phyloP scores from a whole-genome alignment of 2,113 vertebrate genomes.

The Entomyzon cyanotis region DNA sequence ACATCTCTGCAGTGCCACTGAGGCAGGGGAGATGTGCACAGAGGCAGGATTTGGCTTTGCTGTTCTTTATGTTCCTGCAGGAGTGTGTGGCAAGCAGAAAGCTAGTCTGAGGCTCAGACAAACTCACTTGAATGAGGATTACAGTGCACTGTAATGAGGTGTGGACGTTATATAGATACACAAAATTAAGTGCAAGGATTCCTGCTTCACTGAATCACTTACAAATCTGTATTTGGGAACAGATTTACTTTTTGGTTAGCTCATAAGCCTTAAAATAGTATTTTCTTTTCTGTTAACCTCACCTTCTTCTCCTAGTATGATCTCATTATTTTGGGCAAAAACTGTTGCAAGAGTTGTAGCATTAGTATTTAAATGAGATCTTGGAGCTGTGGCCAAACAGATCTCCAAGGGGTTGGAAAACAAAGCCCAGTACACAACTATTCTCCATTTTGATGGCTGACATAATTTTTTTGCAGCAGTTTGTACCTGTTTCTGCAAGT shows the following conservation, averaged over 20 bases:
- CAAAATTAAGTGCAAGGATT: not conserved
- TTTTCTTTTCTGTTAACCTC: not conserved
- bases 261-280: not conserved
- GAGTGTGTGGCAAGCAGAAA: not conserved
- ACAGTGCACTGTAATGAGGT: not conserved
- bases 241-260: not conserved
- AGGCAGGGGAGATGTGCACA: not conserved
- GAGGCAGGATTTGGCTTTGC: not conserved
- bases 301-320: not conserved
- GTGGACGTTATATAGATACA: not conserved
- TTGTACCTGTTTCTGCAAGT: slow-evolving; percentile 83
- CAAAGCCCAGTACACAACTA: not conserved
- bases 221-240: not conserved
- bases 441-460: not conserved
- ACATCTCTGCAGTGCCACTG: not conserved
- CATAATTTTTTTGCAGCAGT: not conserved
- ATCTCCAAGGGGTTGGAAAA: not conserved
- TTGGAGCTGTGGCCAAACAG: not conserved
- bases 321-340: not conserved
- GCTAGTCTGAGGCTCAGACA: not conserved
- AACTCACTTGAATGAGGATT: not conserved
- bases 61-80: not conserved
- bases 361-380: not conserved
- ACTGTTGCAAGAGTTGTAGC: not conserved
- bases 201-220: not conserved